These are phyloP conservation scores for Cydia strobilella DNA, from an alignment of 1,140 invertebrate genomes.

Conservation along the genomic window DNA sequence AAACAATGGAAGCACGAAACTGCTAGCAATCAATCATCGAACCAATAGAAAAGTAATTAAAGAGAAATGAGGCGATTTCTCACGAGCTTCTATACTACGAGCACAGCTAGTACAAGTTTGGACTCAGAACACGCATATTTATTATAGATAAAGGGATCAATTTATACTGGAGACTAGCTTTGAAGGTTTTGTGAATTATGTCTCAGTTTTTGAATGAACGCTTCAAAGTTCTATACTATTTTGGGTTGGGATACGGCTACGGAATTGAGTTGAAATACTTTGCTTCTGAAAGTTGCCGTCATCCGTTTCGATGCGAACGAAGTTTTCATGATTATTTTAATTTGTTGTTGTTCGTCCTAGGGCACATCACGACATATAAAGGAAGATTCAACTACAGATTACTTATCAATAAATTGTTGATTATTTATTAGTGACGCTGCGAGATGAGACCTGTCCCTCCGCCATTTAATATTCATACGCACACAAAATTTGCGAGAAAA, in stretches of 20 bases:
- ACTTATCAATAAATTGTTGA: background rate
- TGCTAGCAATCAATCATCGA: conserved; percentile 5
- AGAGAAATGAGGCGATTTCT: background rate
- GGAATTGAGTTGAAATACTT: too few species aligned
- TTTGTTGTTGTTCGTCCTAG: too few species aligned
- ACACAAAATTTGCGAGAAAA: background rate
- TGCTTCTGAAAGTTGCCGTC: too few species aligned
- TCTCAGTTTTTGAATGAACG: too few species aligned
- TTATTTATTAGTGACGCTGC: background rate
- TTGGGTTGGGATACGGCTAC: too few species aligned
- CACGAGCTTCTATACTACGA: background rate
- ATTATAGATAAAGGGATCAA: background rate
- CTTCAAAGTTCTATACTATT: too few species aligned
- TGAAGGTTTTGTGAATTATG: too few species aligned
- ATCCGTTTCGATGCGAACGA: too few species aligned
- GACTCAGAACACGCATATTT: background rate
- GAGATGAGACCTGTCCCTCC: background rate
- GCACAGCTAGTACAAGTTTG: background rate
- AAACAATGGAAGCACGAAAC: background rate
- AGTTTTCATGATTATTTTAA: too few species aligned
- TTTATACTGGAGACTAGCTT: too few species aligned
- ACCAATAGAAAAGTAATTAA: conserved; percentile 20
- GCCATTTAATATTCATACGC: background rate
- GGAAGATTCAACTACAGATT: background rate
- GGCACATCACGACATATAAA: too few species aligned